phyloP scores from a whole-genome alignment of 2,888 invertebrate species.

The Coleophora deauratella region DNA sequence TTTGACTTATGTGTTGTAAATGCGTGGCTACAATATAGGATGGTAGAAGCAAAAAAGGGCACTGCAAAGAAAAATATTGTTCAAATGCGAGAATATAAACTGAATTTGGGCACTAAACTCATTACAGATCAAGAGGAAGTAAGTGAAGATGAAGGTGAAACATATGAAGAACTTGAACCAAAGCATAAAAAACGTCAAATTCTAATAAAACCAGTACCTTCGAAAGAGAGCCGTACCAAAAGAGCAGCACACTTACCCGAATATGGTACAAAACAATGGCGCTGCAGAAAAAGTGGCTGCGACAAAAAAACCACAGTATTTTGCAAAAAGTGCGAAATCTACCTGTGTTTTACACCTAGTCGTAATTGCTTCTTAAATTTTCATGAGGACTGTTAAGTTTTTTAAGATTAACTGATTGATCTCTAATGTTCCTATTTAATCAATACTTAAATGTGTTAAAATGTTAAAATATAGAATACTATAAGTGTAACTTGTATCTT shows the following conservation, averaged over 20 bases:
- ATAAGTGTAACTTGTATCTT: too few relatives aligned
- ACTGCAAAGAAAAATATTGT: background rate
- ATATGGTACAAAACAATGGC: background rate
- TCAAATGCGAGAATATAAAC: background rate
- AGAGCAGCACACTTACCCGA: slow-evolving; percentile 2
- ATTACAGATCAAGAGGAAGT: background rate
- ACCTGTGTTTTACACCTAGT: background rate
- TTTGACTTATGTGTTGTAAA: slow-evolving; percentile 3
- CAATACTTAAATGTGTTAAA: too few relatives aligned
- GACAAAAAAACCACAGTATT: background rate
- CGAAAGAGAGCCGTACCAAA: background rate
- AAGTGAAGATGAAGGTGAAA: background rate
- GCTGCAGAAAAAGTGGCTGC: background rate
- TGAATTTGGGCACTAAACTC: background rate
- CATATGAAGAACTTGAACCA: background rate
- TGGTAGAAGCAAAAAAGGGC: background rate
- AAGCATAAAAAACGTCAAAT: background rate
- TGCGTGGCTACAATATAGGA: slow-evolving; percentile 3
- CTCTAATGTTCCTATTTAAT: background rate
- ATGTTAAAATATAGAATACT: too few relatives aligned
- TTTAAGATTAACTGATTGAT: background rate
- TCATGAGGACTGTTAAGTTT: background rate
- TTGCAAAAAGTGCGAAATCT: background rate
- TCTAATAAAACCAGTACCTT: background rate
- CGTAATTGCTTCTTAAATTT: background rate